Percentiles rank a stretch among this genome's conserved stretches.
These are phyloP conservation scores for Virgularia gustaviana DNA, from an alignment of 92 coral and sea anemone genomes.

Conservation along the genomic window DNA sequence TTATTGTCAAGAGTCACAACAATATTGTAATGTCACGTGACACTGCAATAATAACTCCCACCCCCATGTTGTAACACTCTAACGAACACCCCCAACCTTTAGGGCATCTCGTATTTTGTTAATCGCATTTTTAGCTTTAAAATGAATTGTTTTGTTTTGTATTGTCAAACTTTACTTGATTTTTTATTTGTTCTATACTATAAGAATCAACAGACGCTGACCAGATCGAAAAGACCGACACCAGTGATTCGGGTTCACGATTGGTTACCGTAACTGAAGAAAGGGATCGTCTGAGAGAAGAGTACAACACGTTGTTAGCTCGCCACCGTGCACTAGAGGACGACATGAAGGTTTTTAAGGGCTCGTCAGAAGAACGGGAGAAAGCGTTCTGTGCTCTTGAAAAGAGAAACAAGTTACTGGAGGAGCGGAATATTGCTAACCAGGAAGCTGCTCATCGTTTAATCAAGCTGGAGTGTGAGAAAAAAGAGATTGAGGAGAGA, in stretches of 20 bases:
- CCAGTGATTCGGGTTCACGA: not conserved
- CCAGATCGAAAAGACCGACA: too few species aligned
- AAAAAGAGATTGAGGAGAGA: constrained; percentile 65
- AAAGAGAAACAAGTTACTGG: constrained; percentile 57
- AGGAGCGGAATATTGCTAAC: constrained; percentile 61
- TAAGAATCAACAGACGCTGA: too few species aligned
- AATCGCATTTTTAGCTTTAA: too few species aligned
- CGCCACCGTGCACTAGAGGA: constrained; percentile 53
- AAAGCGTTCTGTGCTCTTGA: constrained; percentile 56
- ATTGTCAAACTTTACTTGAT: too few species aligned
- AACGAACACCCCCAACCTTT: too few species aligned
- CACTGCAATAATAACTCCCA: too few species aligned
- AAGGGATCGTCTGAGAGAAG: constrained; percentile 65
- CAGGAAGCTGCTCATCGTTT: constrained; percentile 65
- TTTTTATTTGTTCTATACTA: too few species aligned
- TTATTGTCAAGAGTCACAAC: too few species aligned
- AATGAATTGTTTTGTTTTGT: too few species aligned
- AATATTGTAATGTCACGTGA: too few species aligned
- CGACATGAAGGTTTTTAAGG: constrained; percentile 41
- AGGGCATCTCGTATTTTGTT: too few species aligned
- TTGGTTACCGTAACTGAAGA: constrained; percentile 45
- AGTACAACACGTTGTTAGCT: constrained; percentile 66
- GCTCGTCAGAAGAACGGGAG: constrained; percentile 38
- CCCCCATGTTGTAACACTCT: too few species aligned
- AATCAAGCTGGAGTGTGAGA: constrained; percentile 60